Evolutionary conservation across 2,113 vertebrate genomes (phyloP).

Genomic region (Paradoxurus hermaphroditus): DNA sequence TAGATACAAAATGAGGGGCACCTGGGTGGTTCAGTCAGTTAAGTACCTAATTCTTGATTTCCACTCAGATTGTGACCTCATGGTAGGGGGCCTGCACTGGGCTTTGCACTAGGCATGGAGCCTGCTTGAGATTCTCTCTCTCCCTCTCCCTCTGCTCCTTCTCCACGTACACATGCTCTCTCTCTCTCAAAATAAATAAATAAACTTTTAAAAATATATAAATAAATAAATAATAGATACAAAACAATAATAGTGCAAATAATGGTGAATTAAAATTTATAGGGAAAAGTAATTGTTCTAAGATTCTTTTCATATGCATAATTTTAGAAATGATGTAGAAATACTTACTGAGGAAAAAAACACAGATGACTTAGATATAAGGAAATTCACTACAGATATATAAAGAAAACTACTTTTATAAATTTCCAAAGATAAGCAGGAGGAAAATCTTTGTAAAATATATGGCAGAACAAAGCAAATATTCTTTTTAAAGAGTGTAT

Average conservation of each 20-base stretch:
- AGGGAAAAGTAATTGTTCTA: not conserved
- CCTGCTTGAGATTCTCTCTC: not conserved
- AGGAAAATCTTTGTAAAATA: not conserved
- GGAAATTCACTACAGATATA: not conserved
- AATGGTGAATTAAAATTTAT: not conserved
- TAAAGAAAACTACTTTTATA: constrained; percentile 19
- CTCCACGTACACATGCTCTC: not conserved
- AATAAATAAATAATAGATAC: not conserved
- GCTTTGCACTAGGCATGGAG: not conserved
- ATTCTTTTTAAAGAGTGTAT: not conserved
- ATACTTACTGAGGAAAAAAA: not conserved
- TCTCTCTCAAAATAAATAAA: not conserved
- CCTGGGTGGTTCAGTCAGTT: not conserved
- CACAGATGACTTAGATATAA: not conserved
- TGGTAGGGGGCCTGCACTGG: not conserved
- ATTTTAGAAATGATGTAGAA: constrained; percentile 34
- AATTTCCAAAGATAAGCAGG: constrained; percentile 1
- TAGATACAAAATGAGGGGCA: not conserved
- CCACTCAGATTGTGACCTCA: not conserved
- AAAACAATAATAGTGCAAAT: not conserved
- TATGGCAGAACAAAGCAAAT: not conserved
- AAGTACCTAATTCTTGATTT: not conserved
- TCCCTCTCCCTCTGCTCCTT: not conserved
- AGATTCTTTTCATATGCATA: not conserved
- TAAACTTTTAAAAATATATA: not conserved